Evolutionary conservation across 2,888 invertebrate genomes (phyloP).

Genomic region (Drosophila prolongata): DNA sequence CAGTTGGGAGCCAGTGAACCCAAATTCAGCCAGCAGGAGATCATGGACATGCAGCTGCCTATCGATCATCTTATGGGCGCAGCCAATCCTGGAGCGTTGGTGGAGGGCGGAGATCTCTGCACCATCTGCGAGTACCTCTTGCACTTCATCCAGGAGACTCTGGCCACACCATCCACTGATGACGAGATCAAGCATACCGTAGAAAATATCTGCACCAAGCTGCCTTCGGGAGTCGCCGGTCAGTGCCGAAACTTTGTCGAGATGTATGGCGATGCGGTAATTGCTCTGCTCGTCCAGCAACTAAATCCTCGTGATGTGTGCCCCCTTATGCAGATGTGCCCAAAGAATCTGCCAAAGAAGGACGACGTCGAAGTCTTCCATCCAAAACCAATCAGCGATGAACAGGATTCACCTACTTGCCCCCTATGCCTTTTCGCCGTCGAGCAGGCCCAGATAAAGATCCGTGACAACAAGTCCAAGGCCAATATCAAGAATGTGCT

Average conservation of each 20-base stretch:
- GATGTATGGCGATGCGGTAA: conserved; percentile 91
- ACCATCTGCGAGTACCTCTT: conserved; percentile 93
- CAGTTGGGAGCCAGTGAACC: conserved; percentile 79
- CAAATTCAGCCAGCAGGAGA: conserved; percentile 78
- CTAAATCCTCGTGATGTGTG: conserved; percentile 85
- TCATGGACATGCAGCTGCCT: conserved; percentile 85
- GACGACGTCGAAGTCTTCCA: conserved; percentile 86
- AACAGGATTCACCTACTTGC: conserved; percentile 88
- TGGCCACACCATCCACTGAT: conserved; percentile 89
- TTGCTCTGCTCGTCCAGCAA: conserved; percentile 90
- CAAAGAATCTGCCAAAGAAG: conserved; percentile 83
- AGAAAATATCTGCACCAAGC: conserved; percentile 88
- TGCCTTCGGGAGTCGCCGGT: conserved; percentile 87
- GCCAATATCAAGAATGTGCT: conserved; percentile 89
- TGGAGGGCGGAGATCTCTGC: conserved; percentile 86
- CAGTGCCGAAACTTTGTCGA: conserved; percentile 91
- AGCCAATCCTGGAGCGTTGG: conserved; percentile 75
- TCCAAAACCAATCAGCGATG: conserved; percentile 59
- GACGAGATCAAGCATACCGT: conserved; percentile 89
- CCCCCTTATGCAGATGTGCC: conserved; percentile 89
- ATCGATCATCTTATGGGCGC: conserved; percentile 85
- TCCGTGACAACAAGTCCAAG: conserved; percentile 91
- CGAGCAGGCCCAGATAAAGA: conserved; percentile 89
- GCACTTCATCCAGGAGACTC: conserved; percentile 90
- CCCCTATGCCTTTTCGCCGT: conserved; percentile 94